phyloP scores from a whole-genome alignment of 2,888 invertebrate species.

The Tolmerus cingulatus region DNA sequence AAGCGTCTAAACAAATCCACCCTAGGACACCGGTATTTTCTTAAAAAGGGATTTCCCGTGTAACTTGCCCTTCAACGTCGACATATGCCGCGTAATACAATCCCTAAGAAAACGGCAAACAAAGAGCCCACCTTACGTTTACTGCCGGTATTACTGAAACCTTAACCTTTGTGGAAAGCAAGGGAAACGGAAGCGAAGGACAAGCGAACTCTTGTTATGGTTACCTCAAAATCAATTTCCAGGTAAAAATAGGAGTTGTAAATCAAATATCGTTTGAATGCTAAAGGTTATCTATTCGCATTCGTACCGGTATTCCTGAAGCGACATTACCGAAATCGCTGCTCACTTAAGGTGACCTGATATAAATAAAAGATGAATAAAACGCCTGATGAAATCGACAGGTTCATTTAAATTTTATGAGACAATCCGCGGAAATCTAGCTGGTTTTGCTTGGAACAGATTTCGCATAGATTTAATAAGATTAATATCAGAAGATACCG shows the following conservation, averaged over 20 bases:
- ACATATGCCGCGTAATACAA: neutral
- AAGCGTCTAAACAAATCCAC: neutral
- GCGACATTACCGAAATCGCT: neutral
- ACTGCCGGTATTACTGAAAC: neutral
- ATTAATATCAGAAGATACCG: neutral
- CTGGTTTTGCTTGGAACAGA: neutral
- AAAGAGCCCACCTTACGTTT: neutral
- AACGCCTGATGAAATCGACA: neutral
- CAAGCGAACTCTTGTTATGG: neutral
- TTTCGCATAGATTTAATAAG: neutral
- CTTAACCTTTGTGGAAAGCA: neutral
- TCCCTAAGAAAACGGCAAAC: neutral
- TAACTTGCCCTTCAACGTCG: neutral
- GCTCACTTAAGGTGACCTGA: neutral
- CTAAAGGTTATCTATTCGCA: neutral
- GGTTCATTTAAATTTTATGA: neutral
- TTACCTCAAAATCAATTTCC: neutral
- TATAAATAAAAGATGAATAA: neutral
- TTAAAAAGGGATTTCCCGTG: neutral
- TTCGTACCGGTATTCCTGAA: neutral
- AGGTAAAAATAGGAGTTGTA: neutral
- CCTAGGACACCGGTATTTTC: neutral
- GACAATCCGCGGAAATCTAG: neutral
- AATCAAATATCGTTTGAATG: neutral
- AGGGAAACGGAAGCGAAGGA: neutral